These are phyloP conservation scores for Leptoclinus maculatus DNA, from an alignment of 2,797 vertebrate genomes.

Conservation along the genomic window DNA sequence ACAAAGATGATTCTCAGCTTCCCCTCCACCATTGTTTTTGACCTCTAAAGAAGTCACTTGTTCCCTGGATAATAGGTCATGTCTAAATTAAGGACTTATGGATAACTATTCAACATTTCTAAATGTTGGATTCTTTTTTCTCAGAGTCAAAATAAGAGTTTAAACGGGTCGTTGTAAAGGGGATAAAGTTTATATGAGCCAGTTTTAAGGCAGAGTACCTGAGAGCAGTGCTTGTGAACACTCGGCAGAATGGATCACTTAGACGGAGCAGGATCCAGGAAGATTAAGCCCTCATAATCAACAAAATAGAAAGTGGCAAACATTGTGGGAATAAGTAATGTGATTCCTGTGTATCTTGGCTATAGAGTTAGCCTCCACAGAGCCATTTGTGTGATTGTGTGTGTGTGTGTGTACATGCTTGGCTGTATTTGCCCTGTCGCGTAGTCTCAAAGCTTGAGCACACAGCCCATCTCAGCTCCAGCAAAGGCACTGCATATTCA, in stretches of 20 bases:
- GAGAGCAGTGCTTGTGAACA: slow-evolving; percentile 22
- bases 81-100: neutral
- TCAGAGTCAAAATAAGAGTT: neutral
- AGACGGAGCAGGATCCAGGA: slow-evolving; percentile 26
- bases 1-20: slow-evolving; percentile 12
- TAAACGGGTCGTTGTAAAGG: neutral
- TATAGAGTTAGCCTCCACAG: slow-evolving; percentile 32
- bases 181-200: neutral
- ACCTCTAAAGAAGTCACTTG: slow-evolving; percentile 13
- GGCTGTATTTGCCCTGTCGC: slow-evolving; percentile 63
- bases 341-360: slow-evolving; percentile 54
- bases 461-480: slow-evolving; percentile 65
- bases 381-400: slow-evolving; percentile 14
- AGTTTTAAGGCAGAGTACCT: neutral
- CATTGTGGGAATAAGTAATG: slow-evolving; percentile 44
- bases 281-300: slow-evolving; percentile 48
- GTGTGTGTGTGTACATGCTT: slow-evolving; percentile 36
- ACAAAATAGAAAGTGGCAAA: slow-evolving; percentile 53
- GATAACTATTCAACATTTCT: neutral
- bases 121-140: neutral
- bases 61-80: neutral
- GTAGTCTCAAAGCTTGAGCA: slow-evolving; percentile 70
- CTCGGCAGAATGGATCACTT: slow-evolving; percentile 22
- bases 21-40: slow-evolving; percentile 3
- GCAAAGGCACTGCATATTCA: slow-evolving; percentile 69